phyloP scores from a whole-genome alignment of 2,113 vertebrate genomes.

The Salminus brasiliensis region DNA sequence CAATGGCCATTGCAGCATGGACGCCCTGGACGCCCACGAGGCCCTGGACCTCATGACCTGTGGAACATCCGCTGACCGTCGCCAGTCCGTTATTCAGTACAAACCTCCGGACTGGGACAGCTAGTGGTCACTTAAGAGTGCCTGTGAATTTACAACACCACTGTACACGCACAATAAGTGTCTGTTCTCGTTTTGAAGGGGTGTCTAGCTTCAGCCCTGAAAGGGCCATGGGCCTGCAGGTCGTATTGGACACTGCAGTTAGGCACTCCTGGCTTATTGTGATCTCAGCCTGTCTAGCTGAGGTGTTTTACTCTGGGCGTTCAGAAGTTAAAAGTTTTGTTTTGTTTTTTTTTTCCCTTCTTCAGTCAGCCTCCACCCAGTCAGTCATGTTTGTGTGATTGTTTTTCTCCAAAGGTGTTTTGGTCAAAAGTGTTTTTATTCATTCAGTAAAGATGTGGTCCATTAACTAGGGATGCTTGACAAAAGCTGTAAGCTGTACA shows the following conservation, averaged over 20 bases:
- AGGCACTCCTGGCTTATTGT: not conserved
- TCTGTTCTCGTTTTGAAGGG: not conserved
- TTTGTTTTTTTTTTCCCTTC: not conserved
- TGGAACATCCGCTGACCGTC: slow-evolving; percentile 65
- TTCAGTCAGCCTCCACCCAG: not conserved
- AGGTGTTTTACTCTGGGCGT: not conserved
- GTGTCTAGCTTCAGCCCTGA: not conserved
- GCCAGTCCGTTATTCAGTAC: slow-evolving; percentile 92
- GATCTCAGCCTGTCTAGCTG: slow-evolving; percentile 3
- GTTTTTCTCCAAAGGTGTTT: slow-evolving; percentile 1
- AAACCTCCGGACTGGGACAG: slow-evolving; percentile 66
- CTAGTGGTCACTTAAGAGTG: slow-evolving; percentile 7
- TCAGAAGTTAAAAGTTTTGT: not conserved
- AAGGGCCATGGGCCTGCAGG: too few relatives aligned
- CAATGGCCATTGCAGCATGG: slow-evolving; percentile 71
- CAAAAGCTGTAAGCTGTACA: not conserved
- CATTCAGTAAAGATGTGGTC: slow-evolving; percentile 7
- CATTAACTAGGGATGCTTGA: not conserved
- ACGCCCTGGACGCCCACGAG: slow-evolving; percentile 80
- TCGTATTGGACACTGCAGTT: not conserved
- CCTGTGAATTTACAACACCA: not conserved
- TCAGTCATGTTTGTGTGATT: slow-evolving; percentile 35
- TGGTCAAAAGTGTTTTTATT: not conserved
- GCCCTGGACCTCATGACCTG: slow-evolving; percentile 89
- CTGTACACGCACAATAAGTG: slow-evolving; percentile 40